Percentiles rank a stretch among this genome's conserved stretches.
Evolutionary conservation across 2,797 vertebrate genomes (phyloP).

Genomic region (Numenius phaeopus): DNA sequence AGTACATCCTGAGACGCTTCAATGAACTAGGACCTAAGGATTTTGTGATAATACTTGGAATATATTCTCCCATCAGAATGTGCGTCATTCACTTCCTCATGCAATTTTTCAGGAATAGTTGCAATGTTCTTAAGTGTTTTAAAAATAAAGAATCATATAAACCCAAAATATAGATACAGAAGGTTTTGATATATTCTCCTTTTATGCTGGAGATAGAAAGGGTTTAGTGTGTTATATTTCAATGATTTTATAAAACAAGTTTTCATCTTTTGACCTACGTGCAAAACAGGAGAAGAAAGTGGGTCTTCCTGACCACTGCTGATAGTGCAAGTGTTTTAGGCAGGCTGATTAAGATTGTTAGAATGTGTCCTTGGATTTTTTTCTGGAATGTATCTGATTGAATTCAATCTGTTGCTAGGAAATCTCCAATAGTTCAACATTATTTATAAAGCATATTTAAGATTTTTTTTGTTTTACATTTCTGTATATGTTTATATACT

Average conservation of each 20-base stretch:
- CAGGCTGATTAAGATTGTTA: background rate
- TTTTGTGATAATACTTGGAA: background rate
- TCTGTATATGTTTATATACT: background rate
- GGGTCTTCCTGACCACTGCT: background rate
- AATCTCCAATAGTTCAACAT: background rate
- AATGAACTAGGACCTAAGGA: background rate
- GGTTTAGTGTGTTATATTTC: background rate
- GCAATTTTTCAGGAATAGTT: background rate
- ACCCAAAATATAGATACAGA: background rate
- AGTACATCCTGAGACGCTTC: background rate
- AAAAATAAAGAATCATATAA: background rate
- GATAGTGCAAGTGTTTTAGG: background rate
- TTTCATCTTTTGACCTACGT: background rate
- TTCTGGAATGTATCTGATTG: background rate
- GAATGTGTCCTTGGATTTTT: background rate
- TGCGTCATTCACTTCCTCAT: rapidly evolving
- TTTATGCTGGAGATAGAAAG: background rate
- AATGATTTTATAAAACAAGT: background rate
- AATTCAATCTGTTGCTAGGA: background rate
- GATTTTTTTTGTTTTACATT: background rate
- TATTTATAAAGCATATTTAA: background rate
- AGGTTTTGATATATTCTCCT: rapidly evolving
- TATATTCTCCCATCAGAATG: background rate
- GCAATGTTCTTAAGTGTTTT: background rate
- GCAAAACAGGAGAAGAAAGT: background rate